Conservation (phyloP, 2,113 vertebrate species). For the Oplegnathus fasciatus region DNA sequence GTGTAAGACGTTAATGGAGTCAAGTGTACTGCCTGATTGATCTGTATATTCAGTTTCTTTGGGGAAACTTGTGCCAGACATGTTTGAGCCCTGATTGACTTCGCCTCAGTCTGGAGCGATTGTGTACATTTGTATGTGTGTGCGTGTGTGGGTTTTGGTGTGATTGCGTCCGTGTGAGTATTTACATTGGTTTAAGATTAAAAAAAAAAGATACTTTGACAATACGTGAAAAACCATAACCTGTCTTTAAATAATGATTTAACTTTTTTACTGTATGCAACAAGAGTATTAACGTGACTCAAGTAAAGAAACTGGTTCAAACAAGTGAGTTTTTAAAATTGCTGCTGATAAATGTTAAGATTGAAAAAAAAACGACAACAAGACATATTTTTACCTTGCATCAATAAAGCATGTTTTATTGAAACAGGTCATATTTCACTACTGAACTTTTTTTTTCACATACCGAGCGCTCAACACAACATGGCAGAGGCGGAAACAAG, state of each 20-base stretch:
- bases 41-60: slow-evolving; percentile 35
- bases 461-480: slow-evolving; percentile 45
- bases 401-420: slow-evolving; percentile 82
- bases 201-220: slow-evolving; percentile 45
- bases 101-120: slow-evolving; percentile 27
- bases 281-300: slow-evolving; percentile 45
- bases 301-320: slow-evolving; percentile 39
- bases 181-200: slow-evolving; percentile 40
- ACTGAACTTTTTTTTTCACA: slow-evolving; percentile 45
- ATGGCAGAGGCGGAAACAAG: slow-evolving; percentile 52
- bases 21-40: background rate
- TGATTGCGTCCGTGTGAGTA: slow-evolving; percentile 27
- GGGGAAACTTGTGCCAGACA: slow-evolving; percentile 1
- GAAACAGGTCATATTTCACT: slow-evolving; percentile 66
- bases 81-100: background rate
- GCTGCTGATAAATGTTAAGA: slow-evolving; percentile 51
- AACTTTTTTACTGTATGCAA: slow-evolving; percentile 75
- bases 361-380: slow-evolving; percentile 16
- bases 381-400: slow-evolving; percentile 47
- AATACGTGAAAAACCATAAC: slow-evolving; percentile 49
- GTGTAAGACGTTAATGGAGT: background rate
- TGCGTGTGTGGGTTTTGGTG: slow-evolving; percentile 33
- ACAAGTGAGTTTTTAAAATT: slow-evolving; percentile 38
- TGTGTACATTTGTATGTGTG: background rate
- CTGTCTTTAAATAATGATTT: slow-evolving; percentile 62